These are phyloP conservation scores for Thryonomys swinderianus DNA, from an alignment of 2,113 vertebrate species.

Conservation along the genomic window DNA sequence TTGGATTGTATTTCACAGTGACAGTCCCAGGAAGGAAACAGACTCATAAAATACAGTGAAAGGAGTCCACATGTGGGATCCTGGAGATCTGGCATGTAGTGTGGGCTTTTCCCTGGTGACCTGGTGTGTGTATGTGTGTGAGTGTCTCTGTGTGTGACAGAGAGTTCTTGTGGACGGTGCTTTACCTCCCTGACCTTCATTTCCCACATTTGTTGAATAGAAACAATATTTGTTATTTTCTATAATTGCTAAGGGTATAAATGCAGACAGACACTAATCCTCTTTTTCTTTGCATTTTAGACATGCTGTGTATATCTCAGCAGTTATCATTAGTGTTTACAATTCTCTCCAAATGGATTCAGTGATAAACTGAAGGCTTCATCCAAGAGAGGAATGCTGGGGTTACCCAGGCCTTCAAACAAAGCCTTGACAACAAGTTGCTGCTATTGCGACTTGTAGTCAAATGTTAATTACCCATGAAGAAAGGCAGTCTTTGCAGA, in stretches of 20 bases:
- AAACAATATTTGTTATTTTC: not conserved
- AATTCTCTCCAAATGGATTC: not conserved
- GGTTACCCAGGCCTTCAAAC: not conserved
- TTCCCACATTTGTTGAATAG: not conserved
- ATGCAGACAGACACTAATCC: not conserved
- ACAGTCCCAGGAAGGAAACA: constrained; percentile 21
- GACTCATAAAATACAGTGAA: not conserved
- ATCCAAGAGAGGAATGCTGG: not conserved
- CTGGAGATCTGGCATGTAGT: not conserved
- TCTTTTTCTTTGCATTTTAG: constrained; percentile 27
- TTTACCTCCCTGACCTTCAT: not conserved
- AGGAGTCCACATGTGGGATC: not conserved
- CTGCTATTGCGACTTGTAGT: not conserved
- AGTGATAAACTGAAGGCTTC: not conserved
- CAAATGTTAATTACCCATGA: not conserved
- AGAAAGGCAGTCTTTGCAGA: not conserved
- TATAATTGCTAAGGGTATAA: not conserved
- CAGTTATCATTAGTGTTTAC: not conserved
- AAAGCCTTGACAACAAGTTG: not conserved
- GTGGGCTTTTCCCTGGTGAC: not conserved
- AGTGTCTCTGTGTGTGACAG: too few relatives aligned
- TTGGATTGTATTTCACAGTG: not conserved
- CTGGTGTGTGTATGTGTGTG: not conserved
- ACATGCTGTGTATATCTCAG: not conserved
- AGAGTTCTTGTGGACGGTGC: not conserved